These are phyloP conservation scores for Spea multiplicata DNA, from an alignment of 2,113 vertebrate species.

Conservation along the genomic window DNA sequence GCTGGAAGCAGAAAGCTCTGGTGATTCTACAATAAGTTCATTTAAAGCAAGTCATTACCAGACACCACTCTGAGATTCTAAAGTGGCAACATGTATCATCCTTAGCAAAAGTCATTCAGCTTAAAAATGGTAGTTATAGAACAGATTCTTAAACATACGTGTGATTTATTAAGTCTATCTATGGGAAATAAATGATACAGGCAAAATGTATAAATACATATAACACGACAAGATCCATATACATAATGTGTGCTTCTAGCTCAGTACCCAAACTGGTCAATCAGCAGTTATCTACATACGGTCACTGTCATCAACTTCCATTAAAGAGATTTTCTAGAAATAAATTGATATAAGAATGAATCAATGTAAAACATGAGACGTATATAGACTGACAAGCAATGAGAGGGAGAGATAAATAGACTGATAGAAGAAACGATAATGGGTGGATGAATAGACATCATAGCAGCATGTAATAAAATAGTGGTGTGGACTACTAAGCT, in stretches of 20 bases:
- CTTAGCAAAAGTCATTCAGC: not conserved
- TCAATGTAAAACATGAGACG: too few relatives aligned
- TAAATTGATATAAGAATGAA: too few relatives aligned
- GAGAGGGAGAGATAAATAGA: too few relatives aligned
- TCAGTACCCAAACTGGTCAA: not conserved
- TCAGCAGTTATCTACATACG: too few relatives aligned
- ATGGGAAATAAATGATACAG: not conserved
- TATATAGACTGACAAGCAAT: too few relatives aligned
- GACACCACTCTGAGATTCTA: not conserved
- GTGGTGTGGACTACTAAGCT: too few relatives aligned
- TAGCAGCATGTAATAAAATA: too few relatives aligned
- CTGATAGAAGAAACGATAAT: too few relatives aligned
- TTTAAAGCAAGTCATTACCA: slow-evolving; percentile 9
- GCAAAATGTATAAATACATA: slow-evolving; percentile 8
- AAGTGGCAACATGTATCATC: slow-evolving; percentile 1
- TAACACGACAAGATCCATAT: not conserved
- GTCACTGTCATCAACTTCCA: too few relatives aligned
- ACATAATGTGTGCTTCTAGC: not conserved
- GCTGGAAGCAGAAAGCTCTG: slow-evolving; percentile 7
- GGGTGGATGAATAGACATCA: too few relatives aligned
- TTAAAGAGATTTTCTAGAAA: too few relatives aligned
- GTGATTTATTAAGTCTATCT: slow-evolving; percentile 17
- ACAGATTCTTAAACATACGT: not conserved
- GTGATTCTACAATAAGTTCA: slow-evolving; percentile 10
- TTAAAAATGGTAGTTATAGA: not conserved